A percentile compares a stretch with the other conserved stretches of the same genome.
These are phyloP conservation scores for Sigmodon hispidus DNA, from an alignment of 2,113 vertebrate genomes.

Conservation along the genomic window DNA sequence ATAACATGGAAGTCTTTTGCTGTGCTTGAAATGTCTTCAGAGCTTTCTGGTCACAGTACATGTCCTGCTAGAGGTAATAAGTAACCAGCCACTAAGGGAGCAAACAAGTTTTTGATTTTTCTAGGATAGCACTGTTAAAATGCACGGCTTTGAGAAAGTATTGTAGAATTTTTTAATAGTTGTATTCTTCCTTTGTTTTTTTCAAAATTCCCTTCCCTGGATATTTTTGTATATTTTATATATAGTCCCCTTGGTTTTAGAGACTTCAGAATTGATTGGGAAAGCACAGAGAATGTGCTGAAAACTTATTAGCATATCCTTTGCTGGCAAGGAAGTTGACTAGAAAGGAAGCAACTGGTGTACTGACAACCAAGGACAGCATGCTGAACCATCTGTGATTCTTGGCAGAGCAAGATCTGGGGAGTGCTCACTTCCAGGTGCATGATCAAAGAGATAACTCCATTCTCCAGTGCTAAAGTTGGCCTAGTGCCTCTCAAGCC, in stretches of 20 bases:
- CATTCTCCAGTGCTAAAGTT: neutral
- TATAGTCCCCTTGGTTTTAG: neutral
- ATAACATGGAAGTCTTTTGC: neutral
- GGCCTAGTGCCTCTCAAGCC: neutral
- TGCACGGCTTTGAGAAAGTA: neutral
- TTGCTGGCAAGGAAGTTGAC: slow-evolving; percentile 62
- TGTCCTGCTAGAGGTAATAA: neutral
- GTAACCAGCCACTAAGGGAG: neutral
- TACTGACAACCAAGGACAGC: slow-evolving; percentile 35
- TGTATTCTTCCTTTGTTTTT: slow-evolving; percentile 46
- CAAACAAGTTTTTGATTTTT: neutral
- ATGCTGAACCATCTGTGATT: slow-evolving; percentile 39
- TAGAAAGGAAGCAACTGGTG: slow-evolving; percentile 47
- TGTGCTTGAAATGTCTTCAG: neutral
- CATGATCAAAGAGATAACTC: slow-evolving; percentile 45
- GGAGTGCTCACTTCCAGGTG: slow-evolving; percentile 51
- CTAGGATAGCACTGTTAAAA: neutral
- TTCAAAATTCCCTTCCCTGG: neutral
- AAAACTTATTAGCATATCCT: slow-evolving; percentile 26
- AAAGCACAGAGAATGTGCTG: neutral
- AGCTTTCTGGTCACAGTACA: neutral
- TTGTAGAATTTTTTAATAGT: neutral
- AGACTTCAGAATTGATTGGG: neutral
- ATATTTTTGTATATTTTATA: slow-evolving; percentile 40
- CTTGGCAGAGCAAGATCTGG: slow-evolving; percentile 63